Evolutionary conservation across 2,113 vertebrate genomes (phyloP).

Genomic region (Seriola rivoliana): DNA sequence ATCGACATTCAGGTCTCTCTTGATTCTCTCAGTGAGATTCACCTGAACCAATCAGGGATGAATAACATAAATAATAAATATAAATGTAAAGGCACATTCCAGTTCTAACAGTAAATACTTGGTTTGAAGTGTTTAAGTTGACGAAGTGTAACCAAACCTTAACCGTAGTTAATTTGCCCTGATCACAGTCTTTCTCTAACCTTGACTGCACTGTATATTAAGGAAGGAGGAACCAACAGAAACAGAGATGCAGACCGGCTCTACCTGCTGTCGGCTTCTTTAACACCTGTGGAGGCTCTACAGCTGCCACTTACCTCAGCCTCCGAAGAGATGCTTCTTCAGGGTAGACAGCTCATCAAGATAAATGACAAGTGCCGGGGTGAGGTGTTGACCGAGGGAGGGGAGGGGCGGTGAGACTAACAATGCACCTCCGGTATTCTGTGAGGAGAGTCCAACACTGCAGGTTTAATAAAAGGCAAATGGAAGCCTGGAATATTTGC

Average conservation of each 20-base stretch:
- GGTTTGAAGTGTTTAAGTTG: no score
- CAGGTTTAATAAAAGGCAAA: constrained; percentile 23
- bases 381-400: constrained; percentile 12
- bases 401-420: background rate
- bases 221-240: background rate
- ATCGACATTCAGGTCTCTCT: no score
- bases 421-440: background rate
- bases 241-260: background rate
- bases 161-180: no score
- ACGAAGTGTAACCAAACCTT: no score
- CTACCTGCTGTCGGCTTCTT: background rate
- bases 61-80: no score
- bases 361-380: constrained; percentile 34
- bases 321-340: background rate
- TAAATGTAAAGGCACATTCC: no score
- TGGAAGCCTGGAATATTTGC: constrained; percentile 22
- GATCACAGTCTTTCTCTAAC: no score
- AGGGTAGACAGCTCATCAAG: constrained; percentile 17
- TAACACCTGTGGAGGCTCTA: constrained; percentile 10
- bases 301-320: constrained; percentile 21
- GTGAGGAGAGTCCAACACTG: constrained; percentile 20
- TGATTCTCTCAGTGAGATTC: no score
- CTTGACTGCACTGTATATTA: no score
- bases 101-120: no score
- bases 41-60: no score